These are phyloP conservation scores for Drosophila rubida DNA, from an alignment of 2,888 invertebrate species.

Conservation along the genomic window DNA sequence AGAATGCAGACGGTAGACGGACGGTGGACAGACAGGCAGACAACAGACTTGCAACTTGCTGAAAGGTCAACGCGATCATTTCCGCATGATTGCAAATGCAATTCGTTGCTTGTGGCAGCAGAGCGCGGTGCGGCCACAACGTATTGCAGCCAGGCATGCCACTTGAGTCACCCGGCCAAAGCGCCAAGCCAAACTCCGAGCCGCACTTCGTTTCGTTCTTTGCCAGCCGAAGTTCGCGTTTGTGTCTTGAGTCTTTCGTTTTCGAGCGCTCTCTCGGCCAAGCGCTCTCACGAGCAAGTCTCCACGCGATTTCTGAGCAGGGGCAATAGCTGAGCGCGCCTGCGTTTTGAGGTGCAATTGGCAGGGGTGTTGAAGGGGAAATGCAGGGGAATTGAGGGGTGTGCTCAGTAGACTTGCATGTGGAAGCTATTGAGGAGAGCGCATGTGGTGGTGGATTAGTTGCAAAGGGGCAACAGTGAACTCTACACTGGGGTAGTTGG, in stretches of 20 bases:
- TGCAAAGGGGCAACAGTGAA: slow-evolving; percentile 6
- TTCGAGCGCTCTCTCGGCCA: not conserved
- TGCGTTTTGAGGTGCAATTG: slow-evolving; percentile 33
- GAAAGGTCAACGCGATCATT: slow-evolving; percentile 83
- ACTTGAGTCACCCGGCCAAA: slow-evolving; percentile 41
- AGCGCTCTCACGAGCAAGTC: slow-evolving; percentile 14
- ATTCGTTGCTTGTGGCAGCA: slow-evolving; percentile 55
- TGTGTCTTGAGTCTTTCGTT: slow-evolving; percentile 56
- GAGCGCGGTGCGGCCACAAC: slow-evolving; percentile 8
- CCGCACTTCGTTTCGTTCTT: slow-evolving; percentile 29
- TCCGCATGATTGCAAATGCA: slow-evolving; percentile 83
- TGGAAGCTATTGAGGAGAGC: slow-evolving; percentile 43
- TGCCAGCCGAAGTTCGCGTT: slow-evolving; percentile 39
- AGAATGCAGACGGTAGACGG: slow-evolving; percentile 45
- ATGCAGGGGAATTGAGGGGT: slow-evolving; percentile 55
- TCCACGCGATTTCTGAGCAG: too few species aligned
- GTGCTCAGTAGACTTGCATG: slow-evolving; percentile 40
- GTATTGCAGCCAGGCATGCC: slow-evolving; percentile 40
- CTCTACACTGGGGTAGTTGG: slow-evolving; percentile 35
- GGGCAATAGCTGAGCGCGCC: not conserved
- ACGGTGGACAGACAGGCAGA: slow-evolving; percentile 18
- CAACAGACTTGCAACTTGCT: slow-evolving; percentile 67
- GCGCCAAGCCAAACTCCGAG: not conserved
- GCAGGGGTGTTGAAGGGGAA: slow-evolving; percentile 47
- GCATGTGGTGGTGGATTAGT: slow-evolving; percentile 35